Percentiles rank a stretch among this genome's conserved stretches.
Conservation (phyloP, 2,888 invertebrate genomes). For the Charanyca ferruginea region DNA sequence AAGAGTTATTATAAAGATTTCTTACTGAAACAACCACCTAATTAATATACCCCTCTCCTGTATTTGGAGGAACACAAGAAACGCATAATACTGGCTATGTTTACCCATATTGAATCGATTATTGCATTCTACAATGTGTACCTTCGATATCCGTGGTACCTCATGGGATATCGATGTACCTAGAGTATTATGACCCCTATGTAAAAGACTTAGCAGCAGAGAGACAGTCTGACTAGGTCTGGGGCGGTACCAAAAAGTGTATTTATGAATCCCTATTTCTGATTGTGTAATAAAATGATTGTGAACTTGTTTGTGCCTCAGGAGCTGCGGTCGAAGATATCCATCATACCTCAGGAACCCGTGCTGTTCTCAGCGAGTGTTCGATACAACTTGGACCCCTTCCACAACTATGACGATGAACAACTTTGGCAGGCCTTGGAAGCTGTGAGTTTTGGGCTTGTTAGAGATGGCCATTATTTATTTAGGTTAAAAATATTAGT, state of each 20-base stretch:
- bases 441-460: slow-evolving; percentile 88
- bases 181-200: too few relatives aligned
- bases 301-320: slow-evolving; percentile 67
- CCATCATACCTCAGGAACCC: slow-evolving; percentile 95
- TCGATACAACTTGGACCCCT: slow-evolving; percentile 94
- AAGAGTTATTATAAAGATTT: background rate
- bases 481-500: too few relatives aligned
- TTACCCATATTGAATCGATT: too few relatives aligned
- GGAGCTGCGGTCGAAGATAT: slow-evolving; percentile 92
- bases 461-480: background rate
- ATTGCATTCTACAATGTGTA: too few relatives aligned
- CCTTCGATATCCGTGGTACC: too few relatives aligned
- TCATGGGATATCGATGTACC: too few relatives aligned
- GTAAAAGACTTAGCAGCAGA: too few relatives aligned
- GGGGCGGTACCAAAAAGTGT: background rate
- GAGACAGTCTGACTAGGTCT: too few relatives aligned
- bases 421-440: slow-evolving; percentile 94
- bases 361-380: slow-evolving; percentile 94
- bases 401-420: slow-evolving; percentile 93
- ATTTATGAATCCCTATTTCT: background rate
- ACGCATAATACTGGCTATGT: too few relatives aligned
- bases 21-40: background rate
- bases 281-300: background rate
- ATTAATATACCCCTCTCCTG: background rate
- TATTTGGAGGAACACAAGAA: too few relatives aligned